phyloP scores from a whole-genome alignment of 2,888 invertebrate species.

The Apotomis betuletana region DNA sequence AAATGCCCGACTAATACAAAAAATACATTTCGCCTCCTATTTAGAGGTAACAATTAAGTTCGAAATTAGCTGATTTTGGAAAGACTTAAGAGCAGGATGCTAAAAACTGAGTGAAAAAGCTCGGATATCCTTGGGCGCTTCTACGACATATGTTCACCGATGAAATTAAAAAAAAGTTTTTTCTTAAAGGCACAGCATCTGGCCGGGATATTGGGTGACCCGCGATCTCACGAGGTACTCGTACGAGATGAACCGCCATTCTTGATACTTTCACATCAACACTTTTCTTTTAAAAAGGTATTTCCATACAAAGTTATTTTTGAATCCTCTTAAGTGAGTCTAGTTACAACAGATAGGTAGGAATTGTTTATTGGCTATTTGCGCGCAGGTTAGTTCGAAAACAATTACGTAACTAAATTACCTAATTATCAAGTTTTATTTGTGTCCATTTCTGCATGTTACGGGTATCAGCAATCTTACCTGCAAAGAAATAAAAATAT shows the following conservation, averaged over 20 bases:
- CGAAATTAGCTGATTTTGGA: conserved; percentile 1
- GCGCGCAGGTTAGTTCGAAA: background rate
- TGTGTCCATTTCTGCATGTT: background rate
- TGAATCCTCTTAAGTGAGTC: too few species aligned
- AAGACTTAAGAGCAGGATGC: conserved; percentile 50
- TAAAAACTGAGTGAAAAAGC: conserved; percentile 54
- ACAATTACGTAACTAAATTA: background rate
- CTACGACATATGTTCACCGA: conserved; percentile 61
- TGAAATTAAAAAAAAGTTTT: conserved; percentile 53
- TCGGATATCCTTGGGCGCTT: conserved; percentile 65
- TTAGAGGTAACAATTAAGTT: background rate
- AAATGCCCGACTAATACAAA: too few species aligned
- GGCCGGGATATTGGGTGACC: conserved; percentile 75
- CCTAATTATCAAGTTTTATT: background rate
- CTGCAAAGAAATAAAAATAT: conserved; percentile 12
- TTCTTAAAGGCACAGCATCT: conserved; percentile 68
- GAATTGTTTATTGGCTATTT: too few species aligned
- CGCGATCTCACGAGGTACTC: conserved; percentile 58
- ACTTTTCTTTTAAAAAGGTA: too few species aligned
- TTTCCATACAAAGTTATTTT: too few species aligned
- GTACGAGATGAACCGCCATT: conserved; percentile 38
- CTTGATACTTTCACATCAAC: conserved; percentile 50
- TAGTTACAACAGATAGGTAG: too few species aligned
- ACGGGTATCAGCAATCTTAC: conserved; percentile 4
- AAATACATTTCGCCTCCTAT: too few species aligned